A percentile compares a stretch with the other conserved stretches of the same genome.
Evolutionary conservation across 2,113 vertebrate genomes (phyloP).

Genomic region (Cinclus mexicanus): DNA sequence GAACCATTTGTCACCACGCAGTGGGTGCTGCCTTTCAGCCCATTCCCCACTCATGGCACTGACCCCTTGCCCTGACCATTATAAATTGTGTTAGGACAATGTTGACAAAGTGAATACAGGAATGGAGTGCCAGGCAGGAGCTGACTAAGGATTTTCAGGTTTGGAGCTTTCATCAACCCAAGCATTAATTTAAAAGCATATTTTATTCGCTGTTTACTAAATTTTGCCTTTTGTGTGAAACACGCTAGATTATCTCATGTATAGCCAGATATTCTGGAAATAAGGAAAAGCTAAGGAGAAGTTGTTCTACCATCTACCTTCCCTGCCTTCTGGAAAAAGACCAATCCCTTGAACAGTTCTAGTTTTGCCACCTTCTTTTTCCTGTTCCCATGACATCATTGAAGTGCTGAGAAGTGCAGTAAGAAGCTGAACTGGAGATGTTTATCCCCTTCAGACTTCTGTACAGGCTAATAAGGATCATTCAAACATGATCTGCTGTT

Average conservation of each 20-base stretch:
- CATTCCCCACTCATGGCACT: neutral
- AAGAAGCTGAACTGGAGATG: neutral
- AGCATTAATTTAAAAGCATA: neutral
- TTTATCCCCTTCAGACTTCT: neutral
- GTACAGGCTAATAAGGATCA: constrained; percentile 8
- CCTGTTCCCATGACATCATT: neutral
- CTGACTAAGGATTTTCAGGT: neutral
- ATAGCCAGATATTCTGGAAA: neutral
- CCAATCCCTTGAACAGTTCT: neutral
- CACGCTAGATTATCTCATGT: neutral
- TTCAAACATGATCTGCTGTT: neutral
- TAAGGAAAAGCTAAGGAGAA: neutral
- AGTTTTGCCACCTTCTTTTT: neutral
- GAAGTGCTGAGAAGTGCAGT: neutral
- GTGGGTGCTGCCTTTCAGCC: neutral
- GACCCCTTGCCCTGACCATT: neutral
- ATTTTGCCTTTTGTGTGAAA: neutral
- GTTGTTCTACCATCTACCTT: neutral
- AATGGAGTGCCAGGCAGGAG: neutral
- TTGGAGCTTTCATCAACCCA: neutral
- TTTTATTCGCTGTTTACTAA: neutral
- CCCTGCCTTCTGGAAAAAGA: neutral
- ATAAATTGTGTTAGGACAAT: rapidly evolving
- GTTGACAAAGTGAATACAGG: neutral
- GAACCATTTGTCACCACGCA: neutral